Evolutionary conservation across 2,797 vertebrate genomes (phyloP).

Genomic region (Helostoma temminkii): DNA sequence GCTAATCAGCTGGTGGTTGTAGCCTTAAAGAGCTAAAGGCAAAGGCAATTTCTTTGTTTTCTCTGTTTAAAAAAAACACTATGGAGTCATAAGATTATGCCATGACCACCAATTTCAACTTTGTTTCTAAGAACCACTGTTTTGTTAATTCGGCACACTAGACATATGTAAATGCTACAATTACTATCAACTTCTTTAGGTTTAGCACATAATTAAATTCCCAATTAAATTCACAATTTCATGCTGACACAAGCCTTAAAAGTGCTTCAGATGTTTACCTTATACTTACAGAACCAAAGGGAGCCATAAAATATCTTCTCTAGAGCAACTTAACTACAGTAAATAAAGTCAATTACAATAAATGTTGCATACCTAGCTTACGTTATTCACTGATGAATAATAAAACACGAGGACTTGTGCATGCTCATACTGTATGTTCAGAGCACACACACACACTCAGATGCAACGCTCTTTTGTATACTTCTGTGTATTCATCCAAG

Average conservation of each 20-base stretch:
- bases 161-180: background rate
- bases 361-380: background rate
- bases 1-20: too few species aligned
- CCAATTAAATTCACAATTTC: background rate
- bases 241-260: background rate
- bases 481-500: background rate
- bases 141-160: background rate
- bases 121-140: background rate
- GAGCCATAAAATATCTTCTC: background rate
- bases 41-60: too few species aligned
- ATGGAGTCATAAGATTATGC: background rate
- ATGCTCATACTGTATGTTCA: background rate
- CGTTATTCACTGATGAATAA: background rate
- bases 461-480: background rate
- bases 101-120: background rate
- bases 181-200: too few species aligned
- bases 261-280: background rate
- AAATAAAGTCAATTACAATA: too few species aligned
- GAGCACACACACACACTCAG: background rate
- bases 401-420: background rate
- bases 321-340: background rate
- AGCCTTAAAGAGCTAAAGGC: too few species aligned
- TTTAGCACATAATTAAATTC: background rate
- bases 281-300: too few species aligned
- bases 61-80: too few species aligned